phyloP scores from a whole-genome alignment of 2,888 invertebrate genomes.

The Hyles lineata region DNA sequence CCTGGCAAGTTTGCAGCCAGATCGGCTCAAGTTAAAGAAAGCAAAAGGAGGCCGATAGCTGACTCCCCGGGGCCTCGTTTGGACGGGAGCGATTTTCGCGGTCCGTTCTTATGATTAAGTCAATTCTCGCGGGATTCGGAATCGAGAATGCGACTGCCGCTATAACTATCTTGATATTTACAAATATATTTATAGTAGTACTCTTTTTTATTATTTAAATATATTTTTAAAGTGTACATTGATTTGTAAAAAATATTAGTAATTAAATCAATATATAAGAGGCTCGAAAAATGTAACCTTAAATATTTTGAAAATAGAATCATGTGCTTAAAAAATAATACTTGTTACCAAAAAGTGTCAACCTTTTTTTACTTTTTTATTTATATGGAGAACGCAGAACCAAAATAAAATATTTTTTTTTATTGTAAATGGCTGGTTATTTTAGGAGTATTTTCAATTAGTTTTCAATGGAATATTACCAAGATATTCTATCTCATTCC shows the following conservation, averaged over 20 bases:
- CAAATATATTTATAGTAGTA: background rate
- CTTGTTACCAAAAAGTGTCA: too few species aligned
- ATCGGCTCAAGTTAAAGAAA: constrained; percentile 43
- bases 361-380: too few species aligned
- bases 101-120: constrained; percentile 83
- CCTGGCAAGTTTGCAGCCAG: constrained; percentile 60
- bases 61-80: constrained; percentile 77
- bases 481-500: background rate
- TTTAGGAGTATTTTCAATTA: too few species aligned
- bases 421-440: too few species aligned
- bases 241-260: background rate
- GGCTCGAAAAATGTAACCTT: too few species aligned
- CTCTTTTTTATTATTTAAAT: background rate
- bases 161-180: constrained; percentile 15
- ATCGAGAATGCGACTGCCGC: constrained; percentile 50
- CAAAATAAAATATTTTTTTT: too few species aligned
- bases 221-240: background rate
- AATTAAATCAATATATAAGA: too few species aligned
- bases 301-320: too few species aligned
- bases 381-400: too few species aligned
- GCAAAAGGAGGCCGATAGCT: constrained; percentile 67
- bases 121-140: constrained; percentile 74
- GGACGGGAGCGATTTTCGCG: constrained; percentile 77
- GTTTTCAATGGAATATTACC: background rate
- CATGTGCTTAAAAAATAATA: too few species aligned